These are phyloP conservation scores for Neolamprologus falcicula DNA, from an alignment of 2,113 vertebrate genomes.

Conservation along the genomic window DNA sequence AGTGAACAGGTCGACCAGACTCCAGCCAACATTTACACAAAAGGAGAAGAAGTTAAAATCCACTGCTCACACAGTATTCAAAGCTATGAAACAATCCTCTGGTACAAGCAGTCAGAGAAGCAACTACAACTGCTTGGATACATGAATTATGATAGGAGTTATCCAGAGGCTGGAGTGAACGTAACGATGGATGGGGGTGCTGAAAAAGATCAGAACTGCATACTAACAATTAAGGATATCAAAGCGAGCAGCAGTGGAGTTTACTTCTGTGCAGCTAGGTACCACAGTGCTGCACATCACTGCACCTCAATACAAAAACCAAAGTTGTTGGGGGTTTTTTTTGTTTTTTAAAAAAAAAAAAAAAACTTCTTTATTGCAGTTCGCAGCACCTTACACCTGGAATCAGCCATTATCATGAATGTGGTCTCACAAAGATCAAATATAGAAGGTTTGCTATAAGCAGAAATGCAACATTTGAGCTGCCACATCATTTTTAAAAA, in stretches of 20 bases:
- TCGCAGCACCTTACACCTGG: not conserved
- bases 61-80: not conserved
- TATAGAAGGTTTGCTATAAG: rapidly evolving
- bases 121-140: conserved; percentile 20
- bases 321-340: not conserved
- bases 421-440: rapidly evolving
- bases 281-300: not conserved
- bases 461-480: rapidly evolving
- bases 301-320: not conserved
- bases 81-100: rapidly evolving
- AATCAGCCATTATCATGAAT: not conserved
- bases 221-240: not conserved
- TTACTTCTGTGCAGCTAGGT: not conserved
- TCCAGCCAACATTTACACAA: not conserved
- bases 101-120: not conserved
- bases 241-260: not conserved
- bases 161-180: not conserved
- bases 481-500: no score
- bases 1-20: no score
- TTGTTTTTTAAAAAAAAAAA: no score
- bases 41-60: not conserved
- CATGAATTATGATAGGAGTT: rapidly evolving
- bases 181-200: not conserved
- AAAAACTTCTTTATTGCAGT: no score
- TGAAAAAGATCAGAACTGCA: not conserved